Conservation (phyloP, 2,113 vertebrate species). For the Tylochromis polylepis region DNA sequence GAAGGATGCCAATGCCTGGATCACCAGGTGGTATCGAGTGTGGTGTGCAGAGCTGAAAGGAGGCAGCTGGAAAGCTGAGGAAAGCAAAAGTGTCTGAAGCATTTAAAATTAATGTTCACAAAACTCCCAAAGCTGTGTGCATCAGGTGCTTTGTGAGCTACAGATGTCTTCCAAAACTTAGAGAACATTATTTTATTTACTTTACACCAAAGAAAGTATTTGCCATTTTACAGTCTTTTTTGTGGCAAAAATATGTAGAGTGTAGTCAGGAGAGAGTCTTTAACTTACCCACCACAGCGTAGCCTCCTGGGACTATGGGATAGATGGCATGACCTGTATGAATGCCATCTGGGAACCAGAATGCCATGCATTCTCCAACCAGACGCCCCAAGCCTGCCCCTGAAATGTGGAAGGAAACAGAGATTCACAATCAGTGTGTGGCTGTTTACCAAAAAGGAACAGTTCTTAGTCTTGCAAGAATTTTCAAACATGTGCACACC, state of each 20-base stretch:
- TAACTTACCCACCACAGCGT: constrained; percentile 94
- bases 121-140: rapidly evolving
- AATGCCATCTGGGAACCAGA: constrained; percentile 98
- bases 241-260: neutral
- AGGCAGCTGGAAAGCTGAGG: too few species aligned
- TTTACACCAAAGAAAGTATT: neutral
- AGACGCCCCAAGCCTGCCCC: constrained; percentile 94
- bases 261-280: neutral
- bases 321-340: constrained; percentile 87
- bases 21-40: too few species aligned
- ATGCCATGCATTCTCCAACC: constrained; percentile 97
- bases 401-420: constrained; percentile 34
- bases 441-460: neutral
- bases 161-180: neutral
- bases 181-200: neutral
- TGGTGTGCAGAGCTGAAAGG: too few species aligned
- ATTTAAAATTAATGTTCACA: neutral
- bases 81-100: neutral
- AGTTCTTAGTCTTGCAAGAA: neutral
- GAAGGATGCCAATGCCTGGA: too few species aligned
- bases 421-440: rapidly evolving
- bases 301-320: constrained; percentile 93
- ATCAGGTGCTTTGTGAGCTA: neutral
- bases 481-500: neutral
- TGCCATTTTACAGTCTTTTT: neutral